Base-by-base conservation (phyloP, 2,797 vertebrate species). In the Micropoecilia bifurca region DNA sequence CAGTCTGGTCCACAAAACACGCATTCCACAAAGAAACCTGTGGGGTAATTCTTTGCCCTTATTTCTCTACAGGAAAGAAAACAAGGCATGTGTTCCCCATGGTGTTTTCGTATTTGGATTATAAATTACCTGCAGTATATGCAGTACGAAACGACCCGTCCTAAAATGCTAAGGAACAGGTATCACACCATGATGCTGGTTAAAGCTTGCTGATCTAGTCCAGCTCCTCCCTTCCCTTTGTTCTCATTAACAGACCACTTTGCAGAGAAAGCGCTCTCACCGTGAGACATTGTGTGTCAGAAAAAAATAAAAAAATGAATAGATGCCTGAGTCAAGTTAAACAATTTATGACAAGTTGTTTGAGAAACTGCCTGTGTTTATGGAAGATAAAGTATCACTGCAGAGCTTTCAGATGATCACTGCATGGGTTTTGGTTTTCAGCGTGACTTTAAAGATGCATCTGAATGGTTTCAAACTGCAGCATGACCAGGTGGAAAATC, bases 341-440 rank as follows among this genome's bases (percentile, higher is more conserved):
- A 20, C 16, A 36, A 9, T 66, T 39, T 39, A 66, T 66, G 33
- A 39, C 33, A 66, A 20, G 61, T 66, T 66, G 33, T 22, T 66
- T 66, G 36, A 41, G 3, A 68, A 41, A 41, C 63, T 66, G 59
- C 18, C 18, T 41, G 63, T 68, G 63, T 41, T 68, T 39, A 68
- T 68, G 36, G 36, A 68, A 41, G 63, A 18, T 41, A 41, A 68
- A 68, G 63, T 41, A 12, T 41, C 63, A 22, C 9, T 0, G 4
- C 36, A 25, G 63, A 41, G 36, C 63, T 41, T 68, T 68, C 63
- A 61, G 16, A 61, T 33, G 6, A 61, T 61, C 14, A 68, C 10
- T 20, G 12, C 63, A 68, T 41, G 36, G 63, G 63, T 68, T 68
- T 41, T 68, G 36, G 53, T 68, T 41, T 68, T 68, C 63, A 68